Evolutionary conservation across 64 coral and sea anemone species (phyloP).

Genomic region (Montipora efflorescens): DNA sequence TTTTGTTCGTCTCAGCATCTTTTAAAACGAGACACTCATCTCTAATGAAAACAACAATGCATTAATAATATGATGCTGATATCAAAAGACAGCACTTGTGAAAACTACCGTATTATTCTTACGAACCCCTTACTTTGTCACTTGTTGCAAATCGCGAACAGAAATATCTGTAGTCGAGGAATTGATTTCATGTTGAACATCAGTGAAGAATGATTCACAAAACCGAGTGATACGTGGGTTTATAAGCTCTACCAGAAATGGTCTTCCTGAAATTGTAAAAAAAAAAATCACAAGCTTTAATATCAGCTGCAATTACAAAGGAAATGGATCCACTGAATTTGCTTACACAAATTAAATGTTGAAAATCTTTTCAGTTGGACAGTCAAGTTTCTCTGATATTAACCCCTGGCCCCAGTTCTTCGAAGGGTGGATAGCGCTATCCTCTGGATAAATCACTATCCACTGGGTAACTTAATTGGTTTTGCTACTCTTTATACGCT

Average conservation of each 20-base stretch:
- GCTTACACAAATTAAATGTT: background rate
- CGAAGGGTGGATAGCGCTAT: too few species aligned
- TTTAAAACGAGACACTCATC: slow-evolving; percentile 85
- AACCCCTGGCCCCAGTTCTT: too few species aligned
- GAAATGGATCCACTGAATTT: background rate
- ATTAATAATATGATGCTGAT: background rate
- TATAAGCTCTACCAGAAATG: slow-evolving; percentile 75
- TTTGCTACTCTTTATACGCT: background rate
- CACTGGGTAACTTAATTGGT: too few species aligned
- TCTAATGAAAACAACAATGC: slow-evolving; percentile 50
- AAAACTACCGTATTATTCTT: background rate
- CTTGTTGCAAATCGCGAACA: slow-evolving; percentile 66
- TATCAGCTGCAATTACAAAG: background rate
- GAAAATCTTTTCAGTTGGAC: background rate
- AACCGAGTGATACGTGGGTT: slow-evolving; percentile 59
- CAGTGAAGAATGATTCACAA: slow-evolving; percentile 31
- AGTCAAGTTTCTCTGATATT: background rate
- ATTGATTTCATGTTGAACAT: slow-evolving; percentile 67
- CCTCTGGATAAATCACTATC: too few species aligned
- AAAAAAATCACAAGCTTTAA: background rate
- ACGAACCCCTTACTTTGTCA: slow-evolving; percentile 51
- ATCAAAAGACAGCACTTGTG: background rate
- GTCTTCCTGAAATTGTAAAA: slow-evolving; percentile 60
- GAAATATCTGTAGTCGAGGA: slow-evolving; percentile 50
- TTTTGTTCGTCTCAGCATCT: slow-evolving; percentile 93